These are phyloP conservation scores for Stercorarius parasiticus DNA, from an alignment of 2,113 vertebrate genomes.

Conservation along the genomic window DNA sequence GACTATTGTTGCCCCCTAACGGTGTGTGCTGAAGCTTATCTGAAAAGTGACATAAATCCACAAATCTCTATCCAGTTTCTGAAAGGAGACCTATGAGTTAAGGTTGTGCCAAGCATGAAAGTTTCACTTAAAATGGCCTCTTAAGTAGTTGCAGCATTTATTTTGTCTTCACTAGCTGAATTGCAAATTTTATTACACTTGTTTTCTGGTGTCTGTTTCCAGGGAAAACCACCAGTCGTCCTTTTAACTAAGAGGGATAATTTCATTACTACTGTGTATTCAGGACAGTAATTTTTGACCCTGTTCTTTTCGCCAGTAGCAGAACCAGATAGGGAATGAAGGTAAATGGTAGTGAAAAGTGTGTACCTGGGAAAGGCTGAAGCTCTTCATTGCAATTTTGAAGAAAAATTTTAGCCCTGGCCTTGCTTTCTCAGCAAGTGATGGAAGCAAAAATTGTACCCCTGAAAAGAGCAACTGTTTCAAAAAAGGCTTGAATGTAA, in stretches of 20 bases:
- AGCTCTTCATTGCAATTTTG: background rate
- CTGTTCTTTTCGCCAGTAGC: background rate
- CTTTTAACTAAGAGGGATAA: background rate
- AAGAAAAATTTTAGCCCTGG: background rate
- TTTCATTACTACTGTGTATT: background rate
- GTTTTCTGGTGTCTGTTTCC: background rate
- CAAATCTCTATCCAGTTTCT: background rate
- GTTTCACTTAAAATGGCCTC: background rate
- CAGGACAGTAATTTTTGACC: background rate
- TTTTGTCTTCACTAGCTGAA: background rate
- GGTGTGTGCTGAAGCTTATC: background rate
- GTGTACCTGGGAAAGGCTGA: background rate
- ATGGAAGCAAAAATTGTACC: background rate
- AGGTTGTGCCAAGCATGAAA: background rate
- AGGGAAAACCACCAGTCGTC: background rate
- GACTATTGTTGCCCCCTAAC: background rate
- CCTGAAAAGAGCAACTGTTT: background rate
- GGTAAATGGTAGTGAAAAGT: background rate
- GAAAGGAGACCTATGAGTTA: background rate
- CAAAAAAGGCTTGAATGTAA: background rate
- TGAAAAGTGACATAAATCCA: background rate
- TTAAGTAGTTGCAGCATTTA: background rate
- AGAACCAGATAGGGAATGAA: background rate
- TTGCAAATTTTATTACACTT: background rate
- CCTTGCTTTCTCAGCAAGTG: background rate